These are phyloP conservation scores for Dryobates pubescens DNA, from an alignment of 2,797 vertebrate species.

Conservation along the genomic window DNA sequence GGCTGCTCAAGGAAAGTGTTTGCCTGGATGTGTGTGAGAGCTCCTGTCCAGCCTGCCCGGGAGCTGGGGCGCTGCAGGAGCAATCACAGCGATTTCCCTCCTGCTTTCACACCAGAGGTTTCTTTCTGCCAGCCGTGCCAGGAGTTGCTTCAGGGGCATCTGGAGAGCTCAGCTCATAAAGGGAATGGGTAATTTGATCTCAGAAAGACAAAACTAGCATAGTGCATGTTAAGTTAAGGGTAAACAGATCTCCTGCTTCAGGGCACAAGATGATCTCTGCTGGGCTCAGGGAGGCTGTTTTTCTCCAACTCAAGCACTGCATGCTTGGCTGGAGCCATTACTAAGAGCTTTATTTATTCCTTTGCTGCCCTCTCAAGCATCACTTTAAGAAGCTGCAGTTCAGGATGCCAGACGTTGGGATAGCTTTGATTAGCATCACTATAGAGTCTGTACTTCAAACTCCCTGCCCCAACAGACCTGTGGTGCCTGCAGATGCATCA, in stretches of 20 bases:
- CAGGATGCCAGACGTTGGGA: conserved; percentile 6
- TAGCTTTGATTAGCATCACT: background rate
- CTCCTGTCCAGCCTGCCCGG: background rate
- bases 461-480: background rate
- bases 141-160: conserved; percentile 24
- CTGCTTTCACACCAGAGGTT: conserved; percentile 23
- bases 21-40: background rate
- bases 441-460: background rate
- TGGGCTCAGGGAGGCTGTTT: conserved; percentile 63
- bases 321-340: conserved; percentile 44
- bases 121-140: conserved; percentile 23
- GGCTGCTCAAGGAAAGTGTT: background rate
- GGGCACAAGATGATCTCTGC: conserved; percentile 67
- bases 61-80: background rate
- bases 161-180: conserved; percentile 29
- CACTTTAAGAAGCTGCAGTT: background rate
- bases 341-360: conserved; percentile 54
- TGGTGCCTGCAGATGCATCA: background rate
- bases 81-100: conserved; percentile 36
- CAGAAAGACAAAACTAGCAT: conserved; percentile 56
- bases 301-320: conserved; percentile 47
- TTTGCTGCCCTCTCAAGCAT: conserved; percentile 63
- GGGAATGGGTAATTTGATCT: conserved; percentile 40
- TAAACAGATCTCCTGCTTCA: conserved; percentile 67
- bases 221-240: conserved; percentile 60